Base-by-base conservation (phyloP, 1,140 invertebrate genomes). In the Sogatella furcifera region DNA sequence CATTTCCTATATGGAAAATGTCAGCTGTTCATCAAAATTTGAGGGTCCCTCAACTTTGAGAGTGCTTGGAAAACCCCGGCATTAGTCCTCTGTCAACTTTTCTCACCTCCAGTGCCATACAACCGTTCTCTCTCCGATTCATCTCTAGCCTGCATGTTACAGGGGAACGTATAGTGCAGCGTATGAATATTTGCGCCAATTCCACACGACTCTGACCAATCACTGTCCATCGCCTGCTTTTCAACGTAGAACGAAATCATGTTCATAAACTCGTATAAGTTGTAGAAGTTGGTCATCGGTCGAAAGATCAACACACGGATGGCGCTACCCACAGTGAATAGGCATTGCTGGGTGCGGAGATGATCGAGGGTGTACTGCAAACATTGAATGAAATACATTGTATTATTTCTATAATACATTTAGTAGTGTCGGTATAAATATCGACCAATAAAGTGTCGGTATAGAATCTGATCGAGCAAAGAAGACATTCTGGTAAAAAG, bases 201-300 rank as follows among this genome's bases (percentile, higher is more conserved):
- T 28, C 77, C 78, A 13, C 34, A 38, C n/a, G 70, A 62, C 13
- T 73, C 70, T 0, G 70, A 67, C 5, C 64, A 67, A 57, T 72
- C 70, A 57, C 72, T 71, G 24, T 75, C 71, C 0, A 57, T 65
- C 0, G 62, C 66, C 52, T 73, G 70, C 44, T 74, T 70, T 66
- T 87, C 84, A 1, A 80, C 79, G 63, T 84, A 89, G 78, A 83
- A 90, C 3, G 83, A 85, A 44, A 88, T 69, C 76, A 90, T 82
- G 38, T 85, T 87, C 82, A 90, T 88, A 66, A 91, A 91, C 71
- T 91, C 88, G 67, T 86, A 91, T 3, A 92, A 75, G 69, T 92
- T 92, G 67, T 86, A 86, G 64, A 91, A 90, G 71, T 90, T 90
- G 22, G 80, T 75, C 76, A 86, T 87, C 0, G 88, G 88, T 15